Conservation (phyloP, 2,113 vertebrate genomes). For the Gymnobelideus leadbeateri region DNA sequence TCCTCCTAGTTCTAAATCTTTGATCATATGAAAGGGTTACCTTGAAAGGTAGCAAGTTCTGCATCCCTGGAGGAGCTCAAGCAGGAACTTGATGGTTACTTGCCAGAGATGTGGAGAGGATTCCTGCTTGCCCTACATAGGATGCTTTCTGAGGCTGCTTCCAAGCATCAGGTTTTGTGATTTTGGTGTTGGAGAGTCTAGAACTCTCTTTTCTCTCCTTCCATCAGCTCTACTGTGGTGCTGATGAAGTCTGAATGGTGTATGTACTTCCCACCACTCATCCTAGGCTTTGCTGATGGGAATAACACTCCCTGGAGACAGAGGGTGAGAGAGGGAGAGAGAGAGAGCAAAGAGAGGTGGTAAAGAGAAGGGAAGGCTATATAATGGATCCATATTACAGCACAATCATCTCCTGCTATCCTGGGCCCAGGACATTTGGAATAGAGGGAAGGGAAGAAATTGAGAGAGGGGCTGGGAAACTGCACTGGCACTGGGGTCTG, state of each 20-base stretch:
- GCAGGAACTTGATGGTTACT: not conserved
- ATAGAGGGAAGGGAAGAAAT: conserved; percentile 15
- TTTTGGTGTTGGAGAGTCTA: not conserved
- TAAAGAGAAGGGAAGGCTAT: conserved; percentile 55
- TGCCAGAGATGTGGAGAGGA: not conserved
- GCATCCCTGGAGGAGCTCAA: not conserved
- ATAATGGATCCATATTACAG: not conserved
- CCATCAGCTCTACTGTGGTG: conserved; percentile 24
- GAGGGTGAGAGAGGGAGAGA: not conserved
- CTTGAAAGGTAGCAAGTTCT: not conserved
- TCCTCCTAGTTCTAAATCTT: not conserved
- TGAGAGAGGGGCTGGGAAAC: not conserved
- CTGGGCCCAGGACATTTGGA: not conserved
- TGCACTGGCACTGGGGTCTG: not conserved
- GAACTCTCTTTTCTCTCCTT: not conserved
- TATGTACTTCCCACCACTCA: conserved; percentile 73
- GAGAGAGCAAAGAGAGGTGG: conserved; percentile 36
- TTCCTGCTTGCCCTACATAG: not conserved
- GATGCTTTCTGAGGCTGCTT: not conserved
- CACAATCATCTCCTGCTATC: not conserved
- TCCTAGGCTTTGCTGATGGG: conserved; percentile 69
- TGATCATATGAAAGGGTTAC: not conserved
- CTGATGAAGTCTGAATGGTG: conserved; percentile 11
- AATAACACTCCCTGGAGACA: conserved; percentile 67
- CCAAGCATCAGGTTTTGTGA: not conserved